Base-by-base conservation (phyloP, 1,140 invertebrate species). In the Neodiprion virginianus region DNA sequence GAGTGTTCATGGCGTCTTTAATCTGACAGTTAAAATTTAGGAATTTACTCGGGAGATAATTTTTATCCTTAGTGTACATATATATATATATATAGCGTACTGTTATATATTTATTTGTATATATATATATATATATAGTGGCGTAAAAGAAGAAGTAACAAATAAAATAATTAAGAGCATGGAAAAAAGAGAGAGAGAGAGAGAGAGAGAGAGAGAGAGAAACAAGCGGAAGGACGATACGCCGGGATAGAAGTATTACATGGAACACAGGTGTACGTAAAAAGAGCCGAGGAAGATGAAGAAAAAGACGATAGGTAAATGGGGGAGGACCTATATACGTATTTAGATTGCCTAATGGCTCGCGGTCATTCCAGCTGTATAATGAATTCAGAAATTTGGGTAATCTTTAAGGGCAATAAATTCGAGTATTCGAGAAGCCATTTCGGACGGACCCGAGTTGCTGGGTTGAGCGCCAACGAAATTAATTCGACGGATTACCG, bases 11-110 rank as follows among this genome's bases (percentile, higher is more conserved):
- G 11, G 67, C 12, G 12, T 40, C 21, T 69, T 47, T 69, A 69
- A 69, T 69, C 67, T 69, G 67, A 69, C 67, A 69, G 67, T 69
- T 69, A 69, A 69, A 69, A 69, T 69, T 69, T 69, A 11, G 21
- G 4, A 69, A 69, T 69, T 69, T 69, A 69, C 67, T 14, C 40
- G 17, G 11, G 10, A 69, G 67, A 69, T 69, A 69, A 69, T 69
- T 69, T 69, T 69, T 23, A 61, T 61, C 53, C 53, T 14, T 61
- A 14, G 11, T 12, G 8, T 53, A 61, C 7, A 40, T 1, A 40
- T 40, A 40, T 40, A 40, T 53, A 61, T 12, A 40, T 61, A 61
- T 17, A 61, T 12, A 61, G 0, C 53, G 17, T 21, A 21, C 17
- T 21, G 17, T 21, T 40, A 40, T 40, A 40, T 40, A 40, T 5